Percentiles rank a stretch among this genome's conserved stretches.
These are phyloP conservation scores for Salminus brasiliensis DNA, from an alignment of 2,113 vertebrate species.

Conservation along the genomic window DNA sequence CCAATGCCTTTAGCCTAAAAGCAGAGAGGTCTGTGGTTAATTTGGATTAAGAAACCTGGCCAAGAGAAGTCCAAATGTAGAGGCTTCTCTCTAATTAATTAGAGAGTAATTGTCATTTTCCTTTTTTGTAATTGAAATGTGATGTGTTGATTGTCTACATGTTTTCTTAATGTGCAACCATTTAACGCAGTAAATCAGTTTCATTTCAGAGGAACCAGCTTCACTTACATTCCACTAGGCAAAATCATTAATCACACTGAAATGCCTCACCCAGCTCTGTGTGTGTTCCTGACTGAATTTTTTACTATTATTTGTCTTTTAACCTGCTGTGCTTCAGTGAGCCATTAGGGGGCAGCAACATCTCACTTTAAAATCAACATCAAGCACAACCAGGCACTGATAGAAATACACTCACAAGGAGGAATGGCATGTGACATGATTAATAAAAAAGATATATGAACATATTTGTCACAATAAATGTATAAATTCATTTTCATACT, in stretches of 20 bases:
- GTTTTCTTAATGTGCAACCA: too few species aligned
- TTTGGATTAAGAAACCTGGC: neutral
- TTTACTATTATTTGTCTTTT: neutral
- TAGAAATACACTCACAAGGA: neutral
- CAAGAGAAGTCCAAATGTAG: neutral
- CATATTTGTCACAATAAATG: too few species aligned
- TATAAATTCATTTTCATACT: too few species aligned
- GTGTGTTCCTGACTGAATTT: neutral
- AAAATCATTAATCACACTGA: neutral
- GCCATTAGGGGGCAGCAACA: slow-evolving; percentile 8
- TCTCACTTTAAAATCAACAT: neutral
- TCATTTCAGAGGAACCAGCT: too few species aligned
- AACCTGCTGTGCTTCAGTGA: neutral
- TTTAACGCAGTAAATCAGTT: too few species aligned
- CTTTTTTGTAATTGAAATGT: too few species aligned
- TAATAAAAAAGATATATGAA: neutral
- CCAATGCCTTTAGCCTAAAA: neutral
- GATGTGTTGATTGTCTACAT: too few species aligned
- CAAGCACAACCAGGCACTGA: neutral
- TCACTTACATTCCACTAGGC: too few species aligned
- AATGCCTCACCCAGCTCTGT: neutral
- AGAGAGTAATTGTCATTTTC: too few species aligned
- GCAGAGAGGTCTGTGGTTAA: neutral
- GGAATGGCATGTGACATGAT: neutral
- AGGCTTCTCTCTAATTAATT: neutral